These are phyloP conservation scores for Serripes groenlandicus DNA, from an alignment of 2,888 invertebrate genomes.

Conservation along the genomic window DNA sequence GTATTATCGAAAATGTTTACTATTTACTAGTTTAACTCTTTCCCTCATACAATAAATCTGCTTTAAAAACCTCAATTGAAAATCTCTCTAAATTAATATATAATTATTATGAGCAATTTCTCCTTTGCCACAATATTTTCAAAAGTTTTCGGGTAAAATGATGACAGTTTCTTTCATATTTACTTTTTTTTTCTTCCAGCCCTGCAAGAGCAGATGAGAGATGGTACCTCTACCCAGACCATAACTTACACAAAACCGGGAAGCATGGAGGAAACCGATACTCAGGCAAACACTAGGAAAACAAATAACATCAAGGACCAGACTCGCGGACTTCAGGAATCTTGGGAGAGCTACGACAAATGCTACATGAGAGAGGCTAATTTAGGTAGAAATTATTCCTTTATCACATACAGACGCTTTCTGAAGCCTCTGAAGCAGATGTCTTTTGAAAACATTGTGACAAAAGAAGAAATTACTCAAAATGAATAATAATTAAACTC, in stretches of 20 bases:
- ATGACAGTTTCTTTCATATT: background rate
- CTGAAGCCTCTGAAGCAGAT: background rate
- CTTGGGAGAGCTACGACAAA: constrained; percentile 85
- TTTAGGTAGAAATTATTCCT: constrained; percentile 76
- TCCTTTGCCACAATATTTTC: too few species aligned
- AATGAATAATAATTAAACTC: background rate
- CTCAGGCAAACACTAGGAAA: constrained; percentile 65
- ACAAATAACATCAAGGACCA: constrained; percentile 69
- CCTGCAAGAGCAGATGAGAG: constrained; percentile 68
- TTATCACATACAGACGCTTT: background rate
- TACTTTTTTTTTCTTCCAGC: background rate
- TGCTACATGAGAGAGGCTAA: constrained; percentile 84
- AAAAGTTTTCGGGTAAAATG: background rate
- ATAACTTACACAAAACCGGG: constrained; percentile 76
- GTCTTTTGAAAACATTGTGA: background rate
- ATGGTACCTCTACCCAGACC: constrained; percentile 80
- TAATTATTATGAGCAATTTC: too few species aligned
- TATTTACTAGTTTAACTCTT: too few species aligned
- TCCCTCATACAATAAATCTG: background rate
- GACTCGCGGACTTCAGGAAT: constrained; percentile 82
- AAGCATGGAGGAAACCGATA: constrained; percentile 65
- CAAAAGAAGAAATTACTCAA: background rate
- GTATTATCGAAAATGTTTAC: too few species aligned
- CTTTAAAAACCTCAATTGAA: too few species aligned
- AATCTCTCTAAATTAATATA: too few species aligned